Evolutionary conservation across 2,113 vertebrate genomes (phyloP), one percentile per base, ranked within the genome.

Genomic region (Nothocercus nigrocapillus): DNA sequence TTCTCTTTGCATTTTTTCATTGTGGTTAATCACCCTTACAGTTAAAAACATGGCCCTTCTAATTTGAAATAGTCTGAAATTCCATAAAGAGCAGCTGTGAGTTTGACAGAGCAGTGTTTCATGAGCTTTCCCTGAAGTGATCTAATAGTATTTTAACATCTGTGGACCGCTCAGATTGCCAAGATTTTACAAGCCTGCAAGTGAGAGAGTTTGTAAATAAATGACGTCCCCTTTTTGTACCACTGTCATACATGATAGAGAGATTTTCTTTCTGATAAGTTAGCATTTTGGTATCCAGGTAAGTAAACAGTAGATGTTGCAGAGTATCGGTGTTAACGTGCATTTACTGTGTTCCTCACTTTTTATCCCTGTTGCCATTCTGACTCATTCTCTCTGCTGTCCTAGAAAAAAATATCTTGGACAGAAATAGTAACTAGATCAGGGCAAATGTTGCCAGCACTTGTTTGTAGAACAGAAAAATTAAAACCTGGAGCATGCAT

Each of bases 91-190:
- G 92, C 96, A 97, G 95, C 93, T 97, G 96, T 0, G 40, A 30
- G 30, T 79, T 80, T 96, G 94, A 93, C 96, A 92, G 88, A 90
- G 75, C 74, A 70, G 88, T 79, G 94, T 90, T 93, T 96, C 90
- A 83, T 83, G 84, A 83, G 85, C 89, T 82, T 89, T 73, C 93
- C 95, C 91, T 88, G 78, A 96, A 95, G 95, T 94, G 44, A 91
- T 93, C 82, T 85, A 56, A 91, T 92, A 76, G 76, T 67, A 54
- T 85, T 85, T 93, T 93, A 95, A 93, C 97, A 96, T 93, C 95
- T 94, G 97, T 87, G 94, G 84, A 87, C 86, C 32, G 3, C 74
- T 93, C 0, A 1, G 36, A 34, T 61, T 97, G 97, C 96, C 94
- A 96, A 82, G 82, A 66, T 63, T 87, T 90, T 90, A 66, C 32